phyloP scores from a whole-genome alignment of 1,140 invertebrate species.

The Polypedilum pembai region DNA sequence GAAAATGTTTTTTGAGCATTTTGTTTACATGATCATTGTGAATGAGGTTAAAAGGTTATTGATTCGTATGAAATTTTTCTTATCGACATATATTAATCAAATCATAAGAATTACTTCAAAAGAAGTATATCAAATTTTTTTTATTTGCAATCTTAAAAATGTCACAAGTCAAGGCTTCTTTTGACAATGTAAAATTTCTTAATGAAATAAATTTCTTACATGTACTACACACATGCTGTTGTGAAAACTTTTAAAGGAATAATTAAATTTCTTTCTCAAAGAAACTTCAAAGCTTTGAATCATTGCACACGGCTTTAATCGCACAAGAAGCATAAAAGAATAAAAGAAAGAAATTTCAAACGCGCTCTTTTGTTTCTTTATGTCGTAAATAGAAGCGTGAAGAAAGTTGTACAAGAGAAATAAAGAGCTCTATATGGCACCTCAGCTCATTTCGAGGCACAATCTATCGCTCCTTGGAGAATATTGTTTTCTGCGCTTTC shows the following conservation, averaged over 20 bases:
- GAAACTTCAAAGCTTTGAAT: slow-evolving; percentile 2
- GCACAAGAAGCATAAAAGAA: background rate
- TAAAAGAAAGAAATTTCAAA: background rate
- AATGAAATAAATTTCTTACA: too few species aligned
- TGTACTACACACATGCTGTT: too few species aligned
- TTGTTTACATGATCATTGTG: too few species aligned
- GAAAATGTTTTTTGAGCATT: too few species aligned
- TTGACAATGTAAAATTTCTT: too few species aligned
- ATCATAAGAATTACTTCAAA: too few species aligned
- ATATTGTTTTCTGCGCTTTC: slow-evolving; percentile 3
- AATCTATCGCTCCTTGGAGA: background rate
- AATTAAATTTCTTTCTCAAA: background rate
- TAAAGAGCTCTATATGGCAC: background rate
- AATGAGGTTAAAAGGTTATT: too few species aligned
- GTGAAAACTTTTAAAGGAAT: background rate
- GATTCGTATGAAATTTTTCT: too few species aligned
- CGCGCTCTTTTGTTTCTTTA: background rate
- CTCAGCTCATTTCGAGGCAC: background rate
- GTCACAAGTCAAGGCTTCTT: too few species aligned
- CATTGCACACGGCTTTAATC: background rate
- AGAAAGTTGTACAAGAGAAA: background rate
- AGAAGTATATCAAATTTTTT: too few species aligned
- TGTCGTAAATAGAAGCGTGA: background rate
- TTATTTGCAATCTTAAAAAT: too few species aligned
- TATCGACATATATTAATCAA: too few species aligned